Percentiles rank a stretch among this genome's conserved stretches.
These are phyloP conservation scores for Mya arenaria DNA, from an alignment of 1,140 invertebrate species.

Conservation along the genomic window DNA sequence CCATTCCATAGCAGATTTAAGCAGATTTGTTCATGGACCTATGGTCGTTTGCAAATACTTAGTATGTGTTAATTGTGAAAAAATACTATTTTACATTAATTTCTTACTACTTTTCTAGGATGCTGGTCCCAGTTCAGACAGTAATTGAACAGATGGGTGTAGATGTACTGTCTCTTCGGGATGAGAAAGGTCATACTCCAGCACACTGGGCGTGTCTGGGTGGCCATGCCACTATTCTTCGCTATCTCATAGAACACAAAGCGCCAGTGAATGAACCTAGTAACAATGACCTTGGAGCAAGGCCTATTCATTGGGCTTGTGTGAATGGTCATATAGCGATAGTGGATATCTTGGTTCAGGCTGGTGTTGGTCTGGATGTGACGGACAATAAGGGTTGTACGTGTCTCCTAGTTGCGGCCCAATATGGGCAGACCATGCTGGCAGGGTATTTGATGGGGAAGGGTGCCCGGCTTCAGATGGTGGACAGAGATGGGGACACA, in stretches of 20 bases:
- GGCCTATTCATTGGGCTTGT: constrained; percentile 96
- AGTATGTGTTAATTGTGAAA: neutral
- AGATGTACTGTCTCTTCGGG: constrained; percentile 82
- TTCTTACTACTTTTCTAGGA: constrained; percentile 65
- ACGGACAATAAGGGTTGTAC: constrained; percentile 95
- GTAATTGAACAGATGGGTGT: constrained; percentile 72
- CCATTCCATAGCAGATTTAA: neutral
- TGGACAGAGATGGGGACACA: constrained; percentile 95
- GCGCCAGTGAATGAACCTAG: constrained; percentile 93
- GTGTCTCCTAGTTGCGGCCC: constrained; percentile 94
- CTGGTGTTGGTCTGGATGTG: constrained; percentile 93
- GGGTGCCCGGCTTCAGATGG: constrained; percentile 91
- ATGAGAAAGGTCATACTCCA: constrained; percentile 95
- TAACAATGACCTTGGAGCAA: constrained; percentile 92
- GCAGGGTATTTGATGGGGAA: constrained; percentile 94
- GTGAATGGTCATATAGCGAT: constrained; percentile 90
- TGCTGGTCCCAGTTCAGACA: constrained; percentile 78
- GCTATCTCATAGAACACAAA: constrained; percentile 89
- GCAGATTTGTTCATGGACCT: neutral
- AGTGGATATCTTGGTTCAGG: constrained; percentile 89
- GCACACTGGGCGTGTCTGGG: constrained; percentile 95
- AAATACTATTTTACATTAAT: too few species aligned
- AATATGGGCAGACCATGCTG: constrained; percentile 94
- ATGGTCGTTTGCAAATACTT: neutral
- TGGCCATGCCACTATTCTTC: constrained; percentile 84